phyloP scores from a whole-genome alignment of 2,888 invertebrate species.

The Apocheima hispidaria region DNA sequence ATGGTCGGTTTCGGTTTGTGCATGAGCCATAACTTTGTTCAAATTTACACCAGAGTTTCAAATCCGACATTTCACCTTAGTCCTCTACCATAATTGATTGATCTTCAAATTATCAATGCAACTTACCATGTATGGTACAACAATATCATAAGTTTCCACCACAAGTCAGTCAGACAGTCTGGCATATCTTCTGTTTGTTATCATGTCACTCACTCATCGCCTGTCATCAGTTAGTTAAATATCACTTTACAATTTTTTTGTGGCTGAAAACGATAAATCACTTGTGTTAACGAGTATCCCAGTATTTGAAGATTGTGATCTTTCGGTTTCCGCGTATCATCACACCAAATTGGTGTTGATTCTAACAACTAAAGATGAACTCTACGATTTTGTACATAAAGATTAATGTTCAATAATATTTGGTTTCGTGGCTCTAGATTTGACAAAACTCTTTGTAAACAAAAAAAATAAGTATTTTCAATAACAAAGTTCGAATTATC shows the following conservation, averaged over 20 bases:
- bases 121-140: not conserved
- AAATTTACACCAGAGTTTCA: too few relatives aligned
- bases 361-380: not conserved
- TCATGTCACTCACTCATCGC: conserved; percentile 32
- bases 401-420: too few relatives aligned
- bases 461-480: too few relatives aligned
- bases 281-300: conserved; percentile 50
- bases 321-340: conserved; percentile 56
- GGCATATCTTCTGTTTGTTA: conserved; percentile 6
- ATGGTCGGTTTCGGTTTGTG: too few relatives aligned
- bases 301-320: conserved; percentile 48
- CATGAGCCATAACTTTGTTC: too few relatives aligned
- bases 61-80: too few relatives aligned
- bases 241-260: conserved; percentile 32
- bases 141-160: not conserved
- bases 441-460: too few relatives aligned
- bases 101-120: not conserved
- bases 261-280: conserved; percentile 43
- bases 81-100: too few relatives aligned
- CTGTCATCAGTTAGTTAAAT: conserved; percentile 37
- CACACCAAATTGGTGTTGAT: conserved; percentile 61
- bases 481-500: too few relatives aligned
- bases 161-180: not conserved
- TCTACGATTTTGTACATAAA: not conserved
- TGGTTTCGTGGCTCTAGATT: too few relatives aligned